Conservation (phyloP, 1,140 invertebrate species). For the Zophobas morio region DNA sequence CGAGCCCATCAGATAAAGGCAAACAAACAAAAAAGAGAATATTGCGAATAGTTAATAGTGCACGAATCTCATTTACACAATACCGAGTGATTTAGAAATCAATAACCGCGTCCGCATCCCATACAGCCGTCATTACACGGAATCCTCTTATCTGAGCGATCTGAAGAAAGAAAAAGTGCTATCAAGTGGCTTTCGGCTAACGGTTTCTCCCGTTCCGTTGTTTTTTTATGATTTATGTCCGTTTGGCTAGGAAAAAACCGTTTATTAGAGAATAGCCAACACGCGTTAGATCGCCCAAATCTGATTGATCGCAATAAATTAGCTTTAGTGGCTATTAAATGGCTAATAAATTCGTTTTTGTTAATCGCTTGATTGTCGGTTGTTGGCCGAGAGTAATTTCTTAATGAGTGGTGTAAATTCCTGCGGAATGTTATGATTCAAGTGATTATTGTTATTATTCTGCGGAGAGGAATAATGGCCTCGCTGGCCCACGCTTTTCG, state of each 20-base stretch:
- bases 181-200: background rate
- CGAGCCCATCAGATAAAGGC: background rate
- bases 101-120: background rate
- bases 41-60: slow-evolving; percentile 1
- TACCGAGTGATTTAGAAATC: background rate
- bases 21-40: slow-evolving; percentile 1
- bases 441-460: slow-evolving; percentile 8
- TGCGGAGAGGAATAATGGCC: background rate
- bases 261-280: background rate
- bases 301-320: slow-evolving; percentile 16
- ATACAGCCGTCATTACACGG: background rate
- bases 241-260: background rate
- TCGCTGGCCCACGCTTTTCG: slow-evolving; percentile 42
- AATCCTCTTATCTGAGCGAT: background rate
- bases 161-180: background rate
- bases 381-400: slow-evolving; percentile 1
- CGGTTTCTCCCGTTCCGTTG: background rate
- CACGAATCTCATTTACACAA: slow-evolving; percentile 8
- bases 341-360: slow-evolving; percentile 15
- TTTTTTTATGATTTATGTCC: background rate
- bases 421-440: slow-evolving; percentile 18
- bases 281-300: slow-evolving; percentile 1
- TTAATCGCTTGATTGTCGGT: slow-evolving; percentile 14
- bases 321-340: slow-evolving; percentile 6
- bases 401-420: slow-evolving; percentile 40